Base-by-base conservation (phyloP, 2,888 invertebrate genomes). In the Drosophila cyrtoloma region DNA sequence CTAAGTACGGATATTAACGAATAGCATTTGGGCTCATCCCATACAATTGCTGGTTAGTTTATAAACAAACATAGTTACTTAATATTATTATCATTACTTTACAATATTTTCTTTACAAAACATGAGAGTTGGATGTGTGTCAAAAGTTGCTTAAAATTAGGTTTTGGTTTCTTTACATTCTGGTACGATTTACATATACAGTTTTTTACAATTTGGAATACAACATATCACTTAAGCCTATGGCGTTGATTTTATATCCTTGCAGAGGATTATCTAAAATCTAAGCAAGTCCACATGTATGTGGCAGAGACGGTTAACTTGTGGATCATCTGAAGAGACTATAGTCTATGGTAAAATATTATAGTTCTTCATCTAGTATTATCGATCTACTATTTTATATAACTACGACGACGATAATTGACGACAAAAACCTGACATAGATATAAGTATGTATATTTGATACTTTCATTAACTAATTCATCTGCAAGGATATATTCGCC, bases 21-120 rank as follows among this genome's bases (percentile, higher is more conserved):
- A 51, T 71, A 76, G 77, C 78, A 52, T 32, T 55, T 55, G 70
- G 60, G 56, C 30, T 65, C 60, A 55, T 75, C 58, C 75, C 70
- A 73, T 75, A 73, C 75, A 83, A 63, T 76, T 71, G 52, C 51
- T 62, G 58, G 82, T 84, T 76, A 87, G 79, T 78, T 84, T 70
- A 65, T 59, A 64, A 62, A 65, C 33, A 61, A 53, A 59, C 56
- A n/a, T 61, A 42, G 57, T 51, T 51, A 73, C 86, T 84, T 84
- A 47, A 47, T 9, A 85, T 71, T 64, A 64, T 50, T 64, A 64
- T 44, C 39, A 63, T 62, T 74, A 74, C 59, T 33, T 61, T 52
- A 63, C 56, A 76, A 42, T 72, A 22, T 63, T 55, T 51, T 62
- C 44, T 53, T 71, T 86, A 86, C 83, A 82, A 71, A 69, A 66